Evolutionary conservation across 2,888 invertebrate species (phyloP), one percentile per base, ranked within the genome.

Genomic region (Drosophila suboccidentalis): DNA sequence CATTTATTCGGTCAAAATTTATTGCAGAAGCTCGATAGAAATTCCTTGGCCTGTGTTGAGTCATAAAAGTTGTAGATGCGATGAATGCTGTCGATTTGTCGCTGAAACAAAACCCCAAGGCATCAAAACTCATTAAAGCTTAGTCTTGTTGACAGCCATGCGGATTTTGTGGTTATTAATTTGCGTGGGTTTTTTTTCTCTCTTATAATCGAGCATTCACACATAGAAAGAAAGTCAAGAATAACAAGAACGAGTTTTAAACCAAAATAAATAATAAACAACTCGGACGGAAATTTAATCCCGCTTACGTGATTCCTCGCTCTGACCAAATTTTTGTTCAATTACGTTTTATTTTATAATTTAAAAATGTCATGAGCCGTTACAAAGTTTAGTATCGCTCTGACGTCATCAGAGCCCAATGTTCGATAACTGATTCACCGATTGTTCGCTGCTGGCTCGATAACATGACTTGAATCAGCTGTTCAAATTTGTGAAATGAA

Each of bases 211-310:
- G 77, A 78, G 59, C 77, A 55, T 87, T 83, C 71, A 67, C 71
- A 71, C 65, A 61, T 60, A 67, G 64, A 76, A 88, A 84, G 87
- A 84, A 84, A 84, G 87, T 76, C 67, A 73, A 76, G 76, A 71
- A 83, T 49, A 86, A 77, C 65, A 43, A 78, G 66, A 84, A 88
- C 83, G 15, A 68, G 86, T 88, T 78, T 57, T 29, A 8, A 32
- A 49, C 13, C 3, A 13, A 43, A 44, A 6, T 57, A 36, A 44
- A 17, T 13, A 54, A 54, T 11, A 19, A 46, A 39, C n/a, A 44
- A 53, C 38, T 11, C 9, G 49, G 13, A 38, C 53, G 49, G 22
- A 36, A 60, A 50, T 39, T 60, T 13, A 49, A 63, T 60, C 19
- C 44, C 4, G 63, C 47, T 61, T 60, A 67, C 55, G 66, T 72